Evolutionary conservation across 2,797 vertebrate species (phyloP), one percentile per base, ranked within the genome.

Genomic region (Scarus forsteni): DNA sequence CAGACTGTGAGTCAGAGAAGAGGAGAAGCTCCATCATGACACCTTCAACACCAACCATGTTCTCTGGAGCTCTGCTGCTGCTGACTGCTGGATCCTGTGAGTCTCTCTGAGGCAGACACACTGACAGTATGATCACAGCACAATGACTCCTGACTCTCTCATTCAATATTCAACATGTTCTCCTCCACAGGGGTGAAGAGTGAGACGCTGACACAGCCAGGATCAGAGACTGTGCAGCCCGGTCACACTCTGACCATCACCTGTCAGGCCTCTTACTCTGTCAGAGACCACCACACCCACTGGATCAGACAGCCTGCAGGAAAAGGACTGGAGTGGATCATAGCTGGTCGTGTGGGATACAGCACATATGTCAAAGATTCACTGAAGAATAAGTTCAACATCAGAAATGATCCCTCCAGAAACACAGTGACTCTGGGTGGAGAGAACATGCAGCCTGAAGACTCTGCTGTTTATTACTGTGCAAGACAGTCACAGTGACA

Each of bases 391-490:
- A 16, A 7, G 8, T 16, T 14, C 11, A 45, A 36, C 19, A 6
- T 5, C 43, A 44, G 1, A 44, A n/a, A n/a, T n/a, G 43, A 44
- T 12, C 6, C 43, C 6, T 44, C 43, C 14, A 13, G 12, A 6
- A 6, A 13, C 1, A 44, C 43, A 44, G 43, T 44, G 43, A 44
- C 43, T 44, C 43, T 44, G 6, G 14, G 12, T 13, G 43, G 43
- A 6, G 12, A 44, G 43, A 64, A 77, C 9, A 16, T 48, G 13
- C 79, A 77, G 46, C 38, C 72, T 60, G 77, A 16, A 64, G 77
- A 83, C 70, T 19, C 77, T 19, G 73, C 73, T 42, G 66, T 80
- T 44, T 80, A 77, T 68, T 75, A 83, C 54, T 80, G 78, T 60
- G 74, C 56, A 10, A 36, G 65, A 74, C 2, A 27, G 27, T n/a